Percentiles rank a stretch among this genome's conserved stretches.
Evolutionary conservation across 2,797 vertebrate species (phyloP).

Genomic region (Momotus momota): DNA sequence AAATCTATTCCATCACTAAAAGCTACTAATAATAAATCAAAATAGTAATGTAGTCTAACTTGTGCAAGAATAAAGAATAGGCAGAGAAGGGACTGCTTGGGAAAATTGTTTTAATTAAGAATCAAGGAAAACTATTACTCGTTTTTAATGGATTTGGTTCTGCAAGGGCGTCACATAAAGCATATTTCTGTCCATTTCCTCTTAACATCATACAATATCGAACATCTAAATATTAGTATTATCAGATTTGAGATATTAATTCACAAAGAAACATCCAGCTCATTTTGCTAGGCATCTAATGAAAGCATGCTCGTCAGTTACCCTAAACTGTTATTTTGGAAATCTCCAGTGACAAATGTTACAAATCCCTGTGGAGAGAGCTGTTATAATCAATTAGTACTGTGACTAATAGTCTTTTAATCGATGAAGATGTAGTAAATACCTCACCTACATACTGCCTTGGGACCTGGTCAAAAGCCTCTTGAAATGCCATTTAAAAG

Average conservation of each 20-base stretch:
- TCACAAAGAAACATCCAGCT: not conserved
- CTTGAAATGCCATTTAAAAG: not conserved
- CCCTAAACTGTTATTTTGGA: not conserved
- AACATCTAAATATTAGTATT: not conserved
- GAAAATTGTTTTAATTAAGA: slow-evolving; percentile 63
- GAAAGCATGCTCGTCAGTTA: not conserved
- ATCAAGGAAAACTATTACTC: not conserved
- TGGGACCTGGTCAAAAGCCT: not conserved
- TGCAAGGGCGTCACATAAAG: not conserved
- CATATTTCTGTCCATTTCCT: not conserved
- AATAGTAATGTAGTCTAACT: slow-evolving; percentile 55
- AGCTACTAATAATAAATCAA: slow-evolving; percentile 69
- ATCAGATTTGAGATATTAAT: not conserved
- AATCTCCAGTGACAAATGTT: not conserved
- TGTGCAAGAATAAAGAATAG: slow-evolving; percentile 35
- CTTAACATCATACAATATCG: not conserved
- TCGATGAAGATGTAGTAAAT: not conserved
- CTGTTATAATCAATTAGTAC: not conserved
- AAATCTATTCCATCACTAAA: slow-evolving; percentile 69
- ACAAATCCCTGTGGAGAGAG: not conserved
- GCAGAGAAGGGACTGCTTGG: slow-evolving; percentile 16
- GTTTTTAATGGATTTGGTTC: slow-evolving; percentile 26
- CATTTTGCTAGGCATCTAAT: not conserved
- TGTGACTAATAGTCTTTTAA: not conserved
- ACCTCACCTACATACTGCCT: not conserved